Base-by-base conservation (phyloP, 1,140 invertebrate genomes). In the Streblospio benedicti region DNA sequence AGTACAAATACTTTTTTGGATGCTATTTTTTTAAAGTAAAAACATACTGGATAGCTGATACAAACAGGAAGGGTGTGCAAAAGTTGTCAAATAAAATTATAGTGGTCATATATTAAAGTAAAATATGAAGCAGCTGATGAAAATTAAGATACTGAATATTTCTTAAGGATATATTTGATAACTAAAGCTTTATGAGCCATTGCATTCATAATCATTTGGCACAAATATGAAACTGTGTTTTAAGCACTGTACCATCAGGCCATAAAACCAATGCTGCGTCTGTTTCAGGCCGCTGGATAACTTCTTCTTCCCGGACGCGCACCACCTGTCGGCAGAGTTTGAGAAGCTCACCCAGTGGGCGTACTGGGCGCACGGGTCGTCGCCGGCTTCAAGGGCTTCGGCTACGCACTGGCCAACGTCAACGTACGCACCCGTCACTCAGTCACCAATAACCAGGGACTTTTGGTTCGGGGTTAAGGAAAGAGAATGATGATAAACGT, bases 271-370 rank as follows among this genome's bases (percentile, higher is more conserved):
- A 9, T 9, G 6, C 20, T 31, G 28, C 20, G 31, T 31, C 6
- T 31, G 47, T 25, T 38, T 25, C 43, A 62, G 60, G 27, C 41
- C 55, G 6, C 12, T 33, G 18, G n/a, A 16, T 14, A 32, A 31
- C 31, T 51, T 35, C 27, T 62, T 57, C 41, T 62, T 50, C 38
- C 60, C 60, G 0, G 47, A 58, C 23, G 25, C 52, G 49, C 60
- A 62, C 43, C 57, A 51, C 38, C 35, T 62, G 18, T 55, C 18
- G 28, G 54, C 54, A 12, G 54, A 62, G 32, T 20, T 62, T 38
- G 60, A 62, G 28, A 35, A 57, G 20, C 23, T 20, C 27, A 25
- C 14, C 51, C 45, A 23, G 56, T 31, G 56, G 59, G 33, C 20
- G n/a, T n/a, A n/a, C n/a, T n/a, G n/a, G n/a, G n/a, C n/a, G n/a